Percentiles rank a stretch among this genome's conserved stretches.
Evolutionary conservation across 2,888 invertebrate genomes (phyloP).

Genomic region (Erynnis tages): DNA sequence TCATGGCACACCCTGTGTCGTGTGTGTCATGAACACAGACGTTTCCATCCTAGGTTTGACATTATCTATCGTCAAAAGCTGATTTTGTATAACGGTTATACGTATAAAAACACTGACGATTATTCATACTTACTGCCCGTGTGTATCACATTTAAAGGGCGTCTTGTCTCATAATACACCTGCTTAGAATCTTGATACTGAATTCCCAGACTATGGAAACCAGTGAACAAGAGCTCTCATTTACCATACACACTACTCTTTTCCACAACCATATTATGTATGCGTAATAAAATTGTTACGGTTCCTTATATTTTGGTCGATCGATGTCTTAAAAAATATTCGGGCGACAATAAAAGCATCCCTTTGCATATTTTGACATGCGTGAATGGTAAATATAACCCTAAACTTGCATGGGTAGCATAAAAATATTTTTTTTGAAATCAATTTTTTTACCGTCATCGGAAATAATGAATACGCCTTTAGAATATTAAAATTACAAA

Average conservation of each 20-base stretch:
- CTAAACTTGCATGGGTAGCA: slow-evolving; percentile 9
- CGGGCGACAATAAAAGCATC: slow-evolving; percentile 34
- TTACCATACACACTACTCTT: slow-evolving; percentile 20
- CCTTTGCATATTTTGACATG: slow-evolving; percentile 32
- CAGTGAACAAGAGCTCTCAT: slow-evolving; percentile 51
- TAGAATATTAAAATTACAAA: not conserved
- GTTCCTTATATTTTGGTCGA: slow-evolving; percentile 42
- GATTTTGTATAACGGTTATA: too few relatives aligned
- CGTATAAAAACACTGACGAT: not conserved
- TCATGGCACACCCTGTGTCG: too few relatives aligned
- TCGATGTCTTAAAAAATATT: slow-evolving; percentile 48
- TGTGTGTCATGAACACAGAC: too few relatives aligned
- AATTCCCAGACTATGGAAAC: slow-evolving; percentile 63
- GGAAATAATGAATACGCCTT: too few relatives aligned
- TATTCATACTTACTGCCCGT: slow-evolving; percentile 33
- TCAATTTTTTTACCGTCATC: too few relatives aligned
- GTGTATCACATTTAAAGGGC: slow-evolving; percentile 52
- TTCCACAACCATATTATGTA: slow-evolving; percentile 28
- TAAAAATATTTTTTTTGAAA: not conserved
- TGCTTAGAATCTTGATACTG: slow-evolving; percentile 75
- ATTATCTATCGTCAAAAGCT: too few relatives aligned
- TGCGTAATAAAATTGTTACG: slow-evolving; percentile 32
- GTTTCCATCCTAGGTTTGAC: too few relatives aligned
- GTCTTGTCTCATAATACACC: slow-evolving; percentile 72
- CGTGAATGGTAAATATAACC: slow-evolving; percentile 23